Evolutionary conservation across 2,113 vertebrate species (phyloP).

Genomic region (Chloebia gouldiae): DNA sequence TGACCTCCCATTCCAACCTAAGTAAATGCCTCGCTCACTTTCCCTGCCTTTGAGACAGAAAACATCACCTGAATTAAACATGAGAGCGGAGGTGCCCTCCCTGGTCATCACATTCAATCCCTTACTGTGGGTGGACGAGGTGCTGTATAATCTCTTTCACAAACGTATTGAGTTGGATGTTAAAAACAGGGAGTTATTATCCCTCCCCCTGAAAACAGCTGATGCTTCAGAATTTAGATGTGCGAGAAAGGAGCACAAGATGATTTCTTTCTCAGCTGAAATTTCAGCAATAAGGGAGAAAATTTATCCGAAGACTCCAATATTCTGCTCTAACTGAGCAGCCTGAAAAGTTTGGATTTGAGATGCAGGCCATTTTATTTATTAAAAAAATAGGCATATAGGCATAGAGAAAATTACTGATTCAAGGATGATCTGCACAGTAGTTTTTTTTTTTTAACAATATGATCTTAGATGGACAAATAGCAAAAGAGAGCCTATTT

Average conservation of each 20-base stretch:
- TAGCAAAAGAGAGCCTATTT: not conserved
- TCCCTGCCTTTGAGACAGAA: slow-evolving; percentile 2
- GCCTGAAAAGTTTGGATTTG: not conserved
- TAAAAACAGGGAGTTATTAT: slow-evolving; percentile 35
- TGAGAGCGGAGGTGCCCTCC: not conserved
- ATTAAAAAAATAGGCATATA: not conserved
- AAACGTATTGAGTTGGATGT: not conserved
- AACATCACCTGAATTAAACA: not conserved
- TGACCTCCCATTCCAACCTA: not conserved
- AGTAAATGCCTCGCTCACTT: rapidly evolving
- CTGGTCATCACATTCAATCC: not conserved
- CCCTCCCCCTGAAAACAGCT: slow-evolving; percentile 13
- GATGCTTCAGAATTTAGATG: slow-evolving; percentile 36
- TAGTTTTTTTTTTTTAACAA: not conserved
- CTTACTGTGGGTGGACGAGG: not conserved
- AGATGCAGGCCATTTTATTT: not conserved
- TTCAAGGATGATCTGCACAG: not conserved
- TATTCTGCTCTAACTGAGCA: not conserved
- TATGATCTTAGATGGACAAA: not conserved
- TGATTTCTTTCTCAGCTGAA: not conserved
- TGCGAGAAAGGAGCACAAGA: not conserved
- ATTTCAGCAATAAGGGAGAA: slow-evolving; percentile 28
- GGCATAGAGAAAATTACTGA: not conserved
- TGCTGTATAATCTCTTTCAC: not conserved
- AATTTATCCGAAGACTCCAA: not conserved